These are phyloP conservation scores for Tiliacea citrago DNA, from an alignment of 2,888 invertebrate species.

Conservation along the genomic window DNA sequence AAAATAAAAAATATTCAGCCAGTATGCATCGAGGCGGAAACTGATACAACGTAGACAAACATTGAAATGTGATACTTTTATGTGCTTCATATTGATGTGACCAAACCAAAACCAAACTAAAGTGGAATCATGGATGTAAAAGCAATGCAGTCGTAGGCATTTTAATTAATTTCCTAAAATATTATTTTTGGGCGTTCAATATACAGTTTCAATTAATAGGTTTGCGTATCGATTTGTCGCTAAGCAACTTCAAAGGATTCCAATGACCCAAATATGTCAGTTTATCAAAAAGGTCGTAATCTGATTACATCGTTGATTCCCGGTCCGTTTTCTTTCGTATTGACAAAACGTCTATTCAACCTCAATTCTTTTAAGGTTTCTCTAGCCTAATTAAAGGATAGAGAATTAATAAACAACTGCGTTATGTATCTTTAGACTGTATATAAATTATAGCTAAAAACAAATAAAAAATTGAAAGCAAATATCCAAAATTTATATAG, in stretches of 20 bases:
- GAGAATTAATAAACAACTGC: conserved; percentile 25
- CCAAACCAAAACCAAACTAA: conserved; percentile 56
- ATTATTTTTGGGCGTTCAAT: not conserved
- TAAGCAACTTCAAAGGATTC: conserved; percentile 73
- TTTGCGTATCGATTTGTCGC: conserved; percentile 56
- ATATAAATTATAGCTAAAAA: not conserved
- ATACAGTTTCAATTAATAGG: conserved; percentile 50
- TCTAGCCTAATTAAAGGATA: conserved; percentile 51
- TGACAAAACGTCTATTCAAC: conserved; percentile 58
- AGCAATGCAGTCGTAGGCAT: conserved; percentile 1
- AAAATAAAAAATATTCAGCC: conserved; percentile 67
- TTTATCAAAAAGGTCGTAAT: conserved; percentile 71
- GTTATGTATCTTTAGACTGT: not conserved
- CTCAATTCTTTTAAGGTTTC: conserved; percentile 63
- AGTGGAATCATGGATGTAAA: conserved; percentile 9
- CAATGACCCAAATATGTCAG: conserved; percentile 72
- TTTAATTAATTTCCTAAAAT: conserved; percentile 17
- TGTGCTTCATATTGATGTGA: conserved; percentile 57
- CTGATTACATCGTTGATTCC: conserved; percentile 68
- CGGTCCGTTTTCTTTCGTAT: conserved; percentile 61
- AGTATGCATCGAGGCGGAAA: conserved; percentile 61
- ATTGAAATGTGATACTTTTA: conserved; percentile 71
- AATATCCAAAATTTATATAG: no score
- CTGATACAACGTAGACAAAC: conserved; percentile 75
- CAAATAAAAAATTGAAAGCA: not conserved